Percentiles rank a stretch among this genome's conserved stretches.
Conservation (phyloP, 1,140 invertebrate genomes). For the Diprion similis region DNA sequence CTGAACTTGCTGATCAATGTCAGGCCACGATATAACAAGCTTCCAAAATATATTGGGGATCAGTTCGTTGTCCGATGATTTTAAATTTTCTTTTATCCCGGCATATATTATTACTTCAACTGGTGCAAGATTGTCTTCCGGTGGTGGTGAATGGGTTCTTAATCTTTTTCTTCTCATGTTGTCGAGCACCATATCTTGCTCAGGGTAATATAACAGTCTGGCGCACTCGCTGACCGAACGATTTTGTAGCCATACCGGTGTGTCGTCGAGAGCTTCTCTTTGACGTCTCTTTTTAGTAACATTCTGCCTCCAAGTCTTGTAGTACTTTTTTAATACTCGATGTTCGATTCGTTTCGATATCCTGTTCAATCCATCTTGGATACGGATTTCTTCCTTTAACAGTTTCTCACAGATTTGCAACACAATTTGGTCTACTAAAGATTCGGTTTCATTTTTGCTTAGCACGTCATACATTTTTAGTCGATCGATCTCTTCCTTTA, state of each 20-base stretch:
- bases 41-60: conserved; percentile 70
- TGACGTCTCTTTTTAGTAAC: conserved; percentile 46
- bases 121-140: conserved; percentile 28
- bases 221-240: conserved; percentile 63
- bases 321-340: conserved; percentile 54
- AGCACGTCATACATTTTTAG: conserved; percentile 29
- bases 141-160: conserved; percentile 19
- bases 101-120: conserved; percentile 44
- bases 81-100: conserved; percentile 51
- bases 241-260: conserved; percentile 67
- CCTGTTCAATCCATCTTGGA: conserved; percentile 40
- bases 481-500: conserved; percentile 53
- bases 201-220: conserved; percentile 54
- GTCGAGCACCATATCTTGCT: conserved; percentile 61
- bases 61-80: conserved; percentile 33
- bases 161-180: conserved; percentile 54
- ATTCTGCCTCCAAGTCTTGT: conserved; percentile 59
- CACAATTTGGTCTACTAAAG: conserved; percentile 51
- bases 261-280: conserved; percentile 64
- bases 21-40: conserved; percentile 67
- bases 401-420: conserved; percentile 36
- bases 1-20: conserved; percentile 39
- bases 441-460: conserved; percentile 34
- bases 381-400: conserved; percentile 39
- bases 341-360: conserved; percentile 37